phyloP scores from a whole-genome alignment of 2,888 invertebrate genomes.

The Dryobota labecula region DNA sequence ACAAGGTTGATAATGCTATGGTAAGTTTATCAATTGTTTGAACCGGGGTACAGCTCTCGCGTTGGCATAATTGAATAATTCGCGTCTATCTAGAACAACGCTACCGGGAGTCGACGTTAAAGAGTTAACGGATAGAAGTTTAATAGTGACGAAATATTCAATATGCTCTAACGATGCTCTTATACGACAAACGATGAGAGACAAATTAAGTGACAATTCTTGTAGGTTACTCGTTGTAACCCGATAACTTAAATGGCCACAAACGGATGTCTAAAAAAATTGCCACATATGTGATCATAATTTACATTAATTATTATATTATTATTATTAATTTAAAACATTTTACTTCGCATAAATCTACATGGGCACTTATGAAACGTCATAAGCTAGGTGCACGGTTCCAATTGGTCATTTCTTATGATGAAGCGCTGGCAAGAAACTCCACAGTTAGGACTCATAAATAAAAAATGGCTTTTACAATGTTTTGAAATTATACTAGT shows the following conservation, averaged over 20 bases:
- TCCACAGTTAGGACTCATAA: too few relatives aligned
- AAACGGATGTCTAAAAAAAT: neutral
- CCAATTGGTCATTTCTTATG: too few relatives aligned
- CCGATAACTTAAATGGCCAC: neutral
- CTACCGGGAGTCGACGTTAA: slow-evolving; percentile 62
- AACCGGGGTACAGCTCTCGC: slow-evolving; percentile 47
- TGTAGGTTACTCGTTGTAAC: neutral
- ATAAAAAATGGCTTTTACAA: too few relatives aligned
- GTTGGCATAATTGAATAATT: slow-evolving; percentile 70
- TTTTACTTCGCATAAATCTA: too few relatives aligned
- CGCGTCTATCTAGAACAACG: slow-evolving; percentile 67
- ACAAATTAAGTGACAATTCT: too few relatives aligned
- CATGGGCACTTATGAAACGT: too few relatives aligned
- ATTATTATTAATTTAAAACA: too few relatives aligned
- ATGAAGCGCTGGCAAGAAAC: too few relatives aligned
- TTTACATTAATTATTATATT: neutral
- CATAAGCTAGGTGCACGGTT: too few relatives aligned
- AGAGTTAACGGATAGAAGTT: slow-evolving; percentile 41
- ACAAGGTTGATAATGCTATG: slow-evolving; percentile 27
- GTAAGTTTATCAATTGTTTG: slow-evolving; percentile 47
- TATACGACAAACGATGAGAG: too few relatives aligned
- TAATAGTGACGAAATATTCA: neutral
- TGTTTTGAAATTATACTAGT: too few relatives aligned
- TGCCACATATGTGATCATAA: neutral
- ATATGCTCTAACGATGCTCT: neutral